Evolutionary conservation across 2,113 vertebrate species (phyloP).

Genomic region (Tachysurus fulvidraco): DNA sequence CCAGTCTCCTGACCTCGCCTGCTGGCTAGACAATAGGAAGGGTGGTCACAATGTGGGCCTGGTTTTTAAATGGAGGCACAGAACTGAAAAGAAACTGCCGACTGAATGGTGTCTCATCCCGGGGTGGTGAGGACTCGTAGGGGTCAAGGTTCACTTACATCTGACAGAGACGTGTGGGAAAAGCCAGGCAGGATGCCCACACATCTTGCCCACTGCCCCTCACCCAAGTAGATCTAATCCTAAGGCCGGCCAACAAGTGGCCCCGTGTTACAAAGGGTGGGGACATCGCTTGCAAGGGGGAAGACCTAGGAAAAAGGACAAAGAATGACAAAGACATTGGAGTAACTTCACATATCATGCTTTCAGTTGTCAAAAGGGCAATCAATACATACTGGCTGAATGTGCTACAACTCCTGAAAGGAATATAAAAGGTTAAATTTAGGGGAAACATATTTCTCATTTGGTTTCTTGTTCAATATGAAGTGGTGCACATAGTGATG

Average conservation of each 20-base stretch:
- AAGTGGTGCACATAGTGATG: not conserved
- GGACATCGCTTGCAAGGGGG: conserved; percentile 52
- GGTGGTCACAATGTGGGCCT: conserved; percentile 65
- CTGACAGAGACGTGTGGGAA: conserved; percentile 75
- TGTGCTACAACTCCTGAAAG: conserved; percentile 50
- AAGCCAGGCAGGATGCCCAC: conserved; percentile 69
- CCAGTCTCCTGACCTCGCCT: conserved; percentile 71
- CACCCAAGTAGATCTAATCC: conserved; percentile 71
- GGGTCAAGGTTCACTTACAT: conserved; percentile 78
- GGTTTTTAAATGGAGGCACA: conserved; percentile 63
- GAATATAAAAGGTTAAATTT: conserved; percentile 24
- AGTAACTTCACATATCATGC: conserved; percentile 70
- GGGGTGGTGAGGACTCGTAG: conserved; percentile 64
- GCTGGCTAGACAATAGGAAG: conserved; percentile 70
- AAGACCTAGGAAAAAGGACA: conserved; percentile 63
- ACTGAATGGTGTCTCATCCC: conserved; percentile 67
- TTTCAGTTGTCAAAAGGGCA: conserved; percentile 64
- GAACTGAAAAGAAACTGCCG: conserved; percentile 71
- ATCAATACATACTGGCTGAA: conserved; percentile 62
- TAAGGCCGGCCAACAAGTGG: conserved; percentile 64
- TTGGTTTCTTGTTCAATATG: not conserved
- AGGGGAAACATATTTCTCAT: not conserved
- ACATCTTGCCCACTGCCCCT: conserved; percentile 71
- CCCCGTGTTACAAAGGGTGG: conserved; percentile 58
- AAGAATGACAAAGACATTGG: conserved; percentile 63